Conservation (phyloP, 2,797 vertebrate species). For the Sparus aurata region DNA sequence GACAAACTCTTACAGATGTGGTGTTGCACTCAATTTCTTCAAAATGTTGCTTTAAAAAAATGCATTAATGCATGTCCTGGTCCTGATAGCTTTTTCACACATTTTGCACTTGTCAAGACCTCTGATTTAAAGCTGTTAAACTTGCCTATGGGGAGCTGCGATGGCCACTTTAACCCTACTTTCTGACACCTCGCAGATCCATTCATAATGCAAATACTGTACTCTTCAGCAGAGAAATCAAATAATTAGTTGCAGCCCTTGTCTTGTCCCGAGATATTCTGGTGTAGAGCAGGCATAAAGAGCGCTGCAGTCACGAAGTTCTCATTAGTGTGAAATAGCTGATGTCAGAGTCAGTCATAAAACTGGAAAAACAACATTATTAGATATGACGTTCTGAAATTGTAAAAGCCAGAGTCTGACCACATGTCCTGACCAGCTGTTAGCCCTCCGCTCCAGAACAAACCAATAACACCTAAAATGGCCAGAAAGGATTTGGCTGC, state of each 20-base stretch:
- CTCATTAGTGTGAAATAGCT: constrained; percentile 40
- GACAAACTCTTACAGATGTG: no score
- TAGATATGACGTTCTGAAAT: constrained; percentile 56
- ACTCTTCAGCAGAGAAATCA: neutral
- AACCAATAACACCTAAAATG: constrained; percentile 66
- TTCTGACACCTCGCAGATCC: neutral
- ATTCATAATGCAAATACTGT: neutral
- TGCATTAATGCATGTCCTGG: neutral
- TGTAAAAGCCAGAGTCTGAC: constrained; percentile 58
- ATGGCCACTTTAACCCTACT: neutral
- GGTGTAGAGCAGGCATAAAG: constrained; percentile 3
- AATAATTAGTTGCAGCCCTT: neutral
- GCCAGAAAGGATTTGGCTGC: constrained; percentile 53
- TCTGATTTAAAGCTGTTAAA: neutral
- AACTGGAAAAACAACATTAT: constrained; percentile 58
- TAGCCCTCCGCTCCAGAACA: constrained; percentile 47
- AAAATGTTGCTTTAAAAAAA: neutral
- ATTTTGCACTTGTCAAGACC: neutral
- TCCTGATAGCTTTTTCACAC: neutral
- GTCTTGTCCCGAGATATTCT: neutral
- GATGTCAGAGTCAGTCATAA: constrained; percentile 59
- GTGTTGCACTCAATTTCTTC: no score
- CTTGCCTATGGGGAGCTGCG: neutral
- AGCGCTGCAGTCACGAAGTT: constrained; percentile 23
- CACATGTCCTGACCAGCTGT: constrained; percentile 71